phyloP scores from a whole-genome alignment of 2,888 invertebrate genomes.

The Lycophotia porphyrea region DNA sequence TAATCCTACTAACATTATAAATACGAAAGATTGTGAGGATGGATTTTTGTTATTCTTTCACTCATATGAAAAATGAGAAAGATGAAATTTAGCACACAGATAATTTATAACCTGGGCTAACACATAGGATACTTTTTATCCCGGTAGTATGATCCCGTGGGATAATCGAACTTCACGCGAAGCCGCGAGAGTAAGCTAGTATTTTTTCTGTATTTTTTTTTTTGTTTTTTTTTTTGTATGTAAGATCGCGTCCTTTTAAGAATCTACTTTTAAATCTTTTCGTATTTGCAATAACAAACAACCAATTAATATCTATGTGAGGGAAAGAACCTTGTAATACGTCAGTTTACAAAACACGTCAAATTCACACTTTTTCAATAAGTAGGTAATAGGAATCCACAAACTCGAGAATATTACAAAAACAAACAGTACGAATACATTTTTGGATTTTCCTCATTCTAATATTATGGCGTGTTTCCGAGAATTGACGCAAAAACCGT shows the following conservation, averaged over 20 bases:
- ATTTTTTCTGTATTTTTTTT: too few species aligned
- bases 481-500: slow-evolving; percentile 60
- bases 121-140: too few species aligned
- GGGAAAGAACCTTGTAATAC: slow-evolving; percentile 7
- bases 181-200: too few species aligned
- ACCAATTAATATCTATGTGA: background rate
- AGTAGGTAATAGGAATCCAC: slow-evolving; percentile 11
- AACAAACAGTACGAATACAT: slow-evolving; percentile 47
- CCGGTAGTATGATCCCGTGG: too few species aligned
- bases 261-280: background rate
- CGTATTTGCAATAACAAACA: background rate
- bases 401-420: slow-evolving; percentile 47
- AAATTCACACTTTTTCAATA: slow-evolving; percentile 38
- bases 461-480: slow-evolving; percentile 40
- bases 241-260: background rate
- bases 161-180: too few species aligned
- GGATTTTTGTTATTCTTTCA: too few species aligned
- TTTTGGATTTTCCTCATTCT: slow-evolving; percentile 59
- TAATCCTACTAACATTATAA: too few species aligned
- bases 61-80: too few species aligned
- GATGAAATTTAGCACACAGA: too few species aligned
- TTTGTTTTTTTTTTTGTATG: too few species aligned
- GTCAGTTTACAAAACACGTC: background rate
- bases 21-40: too few species aligned
- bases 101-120: too few species aligned